phyloP scores from a whole-genome alignment of 2,888 invertebrate genomes.

The Sinodicranocentrus sp. region DNA sequence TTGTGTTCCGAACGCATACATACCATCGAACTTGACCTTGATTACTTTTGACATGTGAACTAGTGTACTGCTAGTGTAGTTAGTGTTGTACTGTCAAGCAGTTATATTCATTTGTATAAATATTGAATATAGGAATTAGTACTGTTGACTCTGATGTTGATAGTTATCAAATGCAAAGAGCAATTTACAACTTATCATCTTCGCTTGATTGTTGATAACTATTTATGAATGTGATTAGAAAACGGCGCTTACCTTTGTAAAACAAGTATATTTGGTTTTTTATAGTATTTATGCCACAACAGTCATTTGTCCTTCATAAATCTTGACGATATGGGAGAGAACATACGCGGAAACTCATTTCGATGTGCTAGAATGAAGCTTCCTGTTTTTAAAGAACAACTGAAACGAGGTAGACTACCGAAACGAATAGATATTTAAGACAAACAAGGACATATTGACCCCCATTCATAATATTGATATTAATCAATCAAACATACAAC shows the following conservation, averaged over 20 bases:
- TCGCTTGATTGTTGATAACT: background rate
- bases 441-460: background rate
- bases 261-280: too few species aligned
- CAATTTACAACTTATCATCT: background rate
- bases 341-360: slow-evolving; percentile 85
- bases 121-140: background rate
- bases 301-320: slow-evolving; percentile 89
- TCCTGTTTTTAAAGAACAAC: slow-evolving; percentile 82
- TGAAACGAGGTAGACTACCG: slow-evolving; percentile 1
- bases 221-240: too few species aligned
- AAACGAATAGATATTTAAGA: background rate
- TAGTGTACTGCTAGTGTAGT: too few species aligned
- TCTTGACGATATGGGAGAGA: slow-evolving; percentile 90
- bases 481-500: background rate
- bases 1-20: too few species aligned
- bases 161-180: background rate
- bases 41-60: too few species aligned
- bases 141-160: background rate
- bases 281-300: slow-evolving; percentile 88
- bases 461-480: background rate
- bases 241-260: too few species aligned
- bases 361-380: slow-evolving; percentile 91
- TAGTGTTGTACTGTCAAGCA: too few species aligned
- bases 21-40: background rate
- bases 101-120: background rate